Evolutionary conservation across 2,113 vertebrate genomes (phyloP), one percentile per base, ranked within the genome.

Genomic region (Bujurquina vittata): DNA sequence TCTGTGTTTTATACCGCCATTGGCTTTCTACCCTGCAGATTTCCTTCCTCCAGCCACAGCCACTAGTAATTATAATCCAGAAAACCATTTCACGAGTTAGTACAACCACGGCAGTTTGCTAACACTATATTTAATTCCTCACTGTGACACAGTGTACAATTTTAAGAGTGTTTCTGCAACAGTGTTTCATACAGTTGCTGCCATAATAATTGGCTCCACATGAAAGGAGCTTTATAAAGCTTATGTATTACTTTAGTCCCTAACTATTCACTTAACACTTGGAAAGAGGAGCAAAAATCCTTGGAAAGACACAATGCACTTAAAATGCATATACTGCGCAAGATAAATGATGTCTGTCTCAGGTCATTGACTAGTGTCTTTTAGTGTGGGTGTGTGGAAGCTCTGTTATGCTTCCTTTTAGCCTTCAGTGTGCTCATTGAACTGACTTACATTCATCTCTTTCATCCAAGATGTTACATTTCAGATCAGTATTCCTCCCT

Each of bases 31-130:
- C 83, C 81, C 79, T 55, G 67, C 65, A 57, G 69, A 77, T 81
- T 67, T 43, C 81, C 56, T 59, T 76, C 82, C 67, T 62, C 77
- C 65, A 75, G 77, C 75, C 29, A 2, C 52, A 63, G 61, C 65
- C 55, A 17, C 83, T 35, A 62, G 80, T 86, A 88, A 89, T 87
- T 91, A 87, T 79, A 84, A 87, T 60, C 72, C 63, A 83, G 15
- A 72, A 84, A 80, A 75, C 18, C 46, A 69, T 90, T 87, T 84
- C 69, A 89, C 10, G 33, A 57, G 26, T 56, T 81, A 73, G 56
- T 20, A 76, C 74, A 84, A 61, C 49, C 40, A 29, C 77, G 62
- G 84, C 83, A 74, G 43, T 83, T 80, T 69, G 35, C 80, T 49
- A 78, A 75, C 75, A 31, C 49, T 58, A 8, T 79, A 79, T 81